These are phyloP conservation scores for Laothoe populi DNA, from an alignment of 2,888 invertebrate species.

Conservation along the genomic window DNA sequence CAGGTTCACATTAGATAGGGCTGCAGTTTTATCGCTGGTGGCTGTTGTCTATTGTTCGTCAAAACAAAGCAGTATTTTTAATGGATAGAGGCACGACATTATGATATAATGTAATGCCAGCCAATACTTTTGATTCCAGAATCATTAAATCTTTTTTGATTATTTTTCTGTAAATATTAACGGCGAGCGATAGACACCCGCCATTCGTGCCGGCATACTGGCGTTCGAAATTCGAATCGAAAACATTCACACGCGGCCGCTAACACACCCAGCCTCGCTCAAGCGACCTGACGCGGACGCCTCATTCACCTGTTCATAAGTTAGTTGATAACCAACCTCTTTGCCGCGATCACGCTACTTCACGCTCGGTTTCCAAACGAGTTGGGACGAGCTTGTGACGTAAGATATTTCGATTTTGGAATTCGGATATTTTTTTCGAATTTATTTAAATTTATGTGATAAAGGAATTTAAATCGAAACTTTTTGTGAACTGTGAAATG, in stretches of 20 bases:
- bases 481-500: conserved; percentile 25
- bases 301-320: conserved; percentile 53
- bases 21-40: too few relatives aligned
- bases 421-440: conserved; percentile 31
- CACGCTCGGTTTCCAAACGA: conserved; percentile 34
- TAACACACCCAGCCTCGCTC: conserved; percentile 37
- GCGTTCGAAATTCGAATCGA: conserved; percentile 31
- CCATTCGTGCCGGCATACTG: conserved; percentile 1
- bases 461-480: conserved; percentile 17
- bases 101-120: too few relatives aligned
- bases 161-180: neutral
- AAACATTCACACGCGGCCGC: conserved; percentile 54
- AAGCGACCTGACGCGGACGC: conserved; percentile 39
- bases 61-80: too few relatives aligned
- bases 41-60: too few relatives aligned
- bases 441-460: conserved; percentile 24
- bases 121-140: neutral
- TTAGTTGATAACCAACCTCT: conserved; percentile 73
- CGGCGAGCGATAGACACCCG: conserved; percentile 2
- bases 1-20: too few relatives aligned
- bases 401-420: conserved; percentile 32
- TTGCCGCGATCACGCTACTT: conserved; percentile 58
- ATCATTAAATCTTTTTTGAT: neutral
- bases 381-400: conserved; percentile 32
- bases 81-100: too few relatives aligned